Conservation (phyloP, 2,888 invertebrate genomes). For the Ormyrus thymus region DNA sequence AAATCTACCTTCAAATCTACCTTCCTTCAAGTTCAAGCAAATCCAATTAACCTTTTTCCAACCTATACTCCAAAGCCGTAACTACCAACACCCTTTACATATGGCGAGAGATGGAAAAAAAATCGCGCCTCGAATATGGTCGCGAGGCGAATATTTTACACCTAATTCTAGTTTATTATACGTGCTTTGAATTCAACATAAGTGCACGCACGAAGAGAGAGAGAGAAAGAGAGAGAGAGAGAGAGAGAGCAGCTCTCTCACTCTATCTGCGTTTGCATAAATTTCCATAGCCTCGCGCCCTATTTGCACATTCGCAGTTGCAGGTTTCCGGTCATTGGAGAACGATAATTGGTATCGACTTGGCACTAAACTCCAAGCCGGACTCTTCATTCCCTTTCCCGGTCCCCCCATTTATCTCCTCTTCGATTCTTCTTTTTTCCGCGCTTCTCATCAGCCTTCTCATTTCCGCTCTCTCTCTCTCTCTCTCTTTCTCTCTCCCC, state of each 20-base stretch:
- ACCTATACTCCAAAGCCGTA: too few relatives aligned
- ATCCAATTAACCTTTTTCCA: too few relatives aligned
- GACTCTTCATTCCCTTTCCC: constrained; percentile 16
- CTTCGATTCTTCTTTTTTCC: background rate
- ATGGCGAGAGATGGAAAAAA: too few relatives aligned
- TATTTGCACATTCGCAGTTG: constrained; percentile 30
- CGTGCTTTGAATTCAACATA: constrained; percentile 37
- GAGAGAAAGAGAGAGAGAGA: background rate
- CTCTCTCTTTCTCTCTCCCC: background rate
- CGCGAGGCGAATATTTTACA: constrained; percentile 21
- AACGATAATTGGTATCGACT: constrained; percentile 58
- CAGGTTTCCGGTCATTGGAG: constrained; percentile 47
- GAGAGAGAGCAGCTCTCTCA: too few relatives aligned
- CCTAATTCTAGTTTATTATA: constrained; percentile 41
- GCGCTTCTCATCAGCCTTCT: background rate
- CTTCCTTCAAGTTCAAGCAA: too few relatives aligned
- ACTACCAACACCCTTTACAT: too few relatives aligned
- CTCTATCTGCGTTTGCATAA: constrained; percentile 35
- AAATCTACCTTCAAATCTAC: too few relatives aligned
- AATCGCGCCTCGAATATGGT: background rate
- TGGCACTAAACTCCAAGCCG: constrained; percentile 18
- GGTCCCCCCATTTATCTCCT: background rate
- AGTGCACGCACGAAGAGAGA: constrained; percentile 20
- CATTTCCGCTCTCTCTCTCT: background rate
- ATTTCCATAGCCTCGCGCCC: constrained; percentile 30